These are phyloP conservation scores for Elaphurus davidianus DNA, from an alignment of 2,113 vertebrate species.

Conservation along the genomic window DNA sequence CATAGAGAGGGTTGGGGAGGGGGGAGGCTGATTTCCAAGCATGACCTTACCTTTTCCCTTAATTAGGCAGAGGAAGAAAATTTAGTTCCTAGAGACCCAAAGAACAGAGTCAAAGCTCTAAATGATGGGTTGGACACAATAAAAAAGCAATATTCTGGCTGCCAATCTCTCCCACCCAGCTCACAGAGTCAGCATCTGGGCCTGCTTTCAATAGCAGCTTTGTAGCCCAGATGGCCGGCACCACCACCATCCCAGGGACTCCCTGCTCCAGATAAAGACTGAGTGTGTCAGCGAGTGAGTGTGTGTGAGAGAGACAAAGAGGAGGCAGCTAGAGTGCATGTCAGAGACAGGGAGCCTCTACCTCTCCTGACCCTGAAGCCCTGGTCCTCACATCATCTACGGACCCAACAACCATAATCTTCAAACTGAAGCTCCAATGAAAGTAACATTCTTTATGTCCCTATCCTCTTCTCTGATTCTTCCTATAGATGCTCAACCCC, in stretches of 20 bases:
- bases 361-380: neutral
- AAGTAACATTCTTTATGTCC: neutral
- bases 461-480: neutral
- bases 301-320: neutral
- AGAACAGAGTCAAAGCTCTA: neutral
- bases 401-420: neutral
- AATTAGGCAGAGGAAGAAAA: neutral
- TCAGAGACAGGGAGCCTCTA: no score
- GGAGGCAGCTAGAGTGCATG: neutral
- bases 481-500: neutral
- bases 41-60: neutral
- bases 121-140: neutral
- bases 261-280: neutral
- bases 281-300: neutral
- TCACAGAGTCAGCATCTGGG: slow-evolving; percentile 24
- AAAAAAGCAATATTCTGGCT: neutral
- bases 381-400: neutral
- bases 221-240: slow-evolving; percentile 55
- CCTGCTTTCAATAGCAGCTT: slow-evolving; percentile 64
- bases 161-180: neutral
- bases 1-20: accelerated
- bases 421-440: neutral
- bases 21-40: neutral
- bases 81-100: neutral
- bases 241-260: neutral